These are phyloP conservation scores for Streptopelia turtur DNA, from an alignment of 2,797 vertebrate species.

Conservation along the genomic window DNA sequence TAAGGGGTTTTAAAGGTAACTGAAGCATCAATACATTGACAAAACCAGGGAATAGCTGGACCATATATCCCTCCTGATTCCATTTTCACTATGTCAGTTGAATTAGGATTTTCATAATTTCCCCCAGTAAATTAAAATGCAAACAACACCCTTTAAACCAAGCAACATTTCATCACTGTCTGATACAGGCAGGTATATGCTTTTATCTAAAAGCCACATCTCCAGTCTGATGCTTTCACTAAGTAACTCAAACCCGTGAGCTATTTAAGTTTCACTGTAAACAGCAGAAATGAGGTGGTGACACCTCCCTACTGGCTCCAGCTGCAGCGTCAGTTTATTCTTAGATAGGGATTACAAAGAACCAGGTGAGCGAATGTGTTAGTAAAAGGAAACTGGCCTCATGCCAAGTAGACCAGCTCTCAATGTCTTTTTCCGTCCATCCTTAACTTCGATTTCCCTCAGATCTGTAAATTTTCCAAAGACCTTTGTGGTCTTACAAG, in stretches of 20 bases:
- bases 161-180: not conserved
- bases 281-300: not conserved
- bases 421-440: not conserved
- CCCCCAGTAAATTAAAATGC: not conserved
- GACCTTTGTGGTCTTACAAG: not conserved
- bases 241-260: not conserved
- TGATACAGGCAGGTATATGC: not conserved
- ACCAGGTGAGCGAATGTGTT: not conserved
- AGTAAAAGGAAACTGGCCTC: not conserved
- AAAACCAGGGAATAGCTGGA: not conserved
- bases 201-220: not conserved
- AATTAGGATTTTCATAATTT: not conserved
- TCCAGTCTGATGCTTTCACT: not conserved
- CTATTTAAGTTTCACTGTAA: not conserved
- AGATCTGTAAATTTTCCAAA: not conserved
- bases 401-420: not conserved
- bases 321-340: not conserved
- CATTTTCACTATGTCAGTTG: not conserved
- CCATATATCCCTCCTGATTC: not conserved
- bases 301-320: not conserved
- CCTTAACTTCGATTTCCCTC: not conserved
- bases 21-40: not conserved
- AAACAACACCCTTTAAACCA: not conserved
- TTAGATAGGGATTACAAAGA: not conserved
- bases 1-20: not conserved